A percentile compares a stretch with the other conserved stretches of the same genome.
Conservation (phyloP, 2,113 vertebrate species). For the Arizona elegans region DNA sequence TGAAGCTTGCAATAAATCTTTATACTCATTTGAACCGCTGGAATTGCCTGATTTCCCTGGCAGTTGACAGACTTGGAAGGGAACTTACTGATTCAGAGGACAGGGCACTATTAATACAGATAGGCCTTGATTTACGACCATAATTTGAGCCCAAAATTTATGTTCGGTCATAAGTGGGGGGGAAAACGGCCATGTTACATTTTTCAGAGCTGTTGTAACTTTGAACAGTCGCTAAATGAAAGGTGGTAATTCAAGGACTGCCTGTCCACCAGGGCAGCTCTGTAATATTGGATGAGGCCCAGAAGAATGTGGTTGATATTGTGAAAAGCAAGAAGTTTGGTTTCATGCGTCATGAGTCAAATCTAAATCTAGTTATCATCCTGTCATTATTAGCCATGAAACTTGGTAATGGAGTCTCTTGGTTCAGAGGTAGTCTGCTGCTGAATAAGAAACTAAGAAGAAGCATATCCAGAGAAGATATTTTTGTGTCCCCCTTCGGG, state of each 20-base stretch:
- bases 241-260: not conserved
- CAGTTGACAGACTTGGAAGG: no score
- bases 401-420: not conserved
- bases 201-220: not conserved
- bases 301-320: not conserved
- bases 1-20: not conserved
- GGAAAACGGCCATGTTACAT: not conserved
- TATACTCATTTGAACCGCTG: not conserved
- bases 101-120: not conserved
- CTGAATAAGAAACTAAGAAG: not conserved
- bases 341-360: not conserved
- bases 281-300: no score
- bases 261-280: not conserved
- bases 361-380: not conserved
- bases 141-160: not conserved
- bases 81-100: not conserved
- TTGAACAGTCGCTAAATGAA: not conserved
- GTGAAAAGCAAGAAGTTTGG: not conserved
- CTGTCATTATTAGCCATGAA: not conserved
- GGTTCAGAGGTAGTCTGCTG: not conserved
- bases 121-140: not conserved
- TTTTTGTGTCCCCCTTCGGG: not conserved
- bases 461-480: not conserved
- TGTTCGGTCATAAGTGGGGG: not conserved
- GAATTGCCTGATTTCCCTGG: not conserved